These are phyloP conservation scores for Hyles vespertilio DNA, from an alignment of 1,140 invertebrate species.

Conservation along the genomic window DNA sequence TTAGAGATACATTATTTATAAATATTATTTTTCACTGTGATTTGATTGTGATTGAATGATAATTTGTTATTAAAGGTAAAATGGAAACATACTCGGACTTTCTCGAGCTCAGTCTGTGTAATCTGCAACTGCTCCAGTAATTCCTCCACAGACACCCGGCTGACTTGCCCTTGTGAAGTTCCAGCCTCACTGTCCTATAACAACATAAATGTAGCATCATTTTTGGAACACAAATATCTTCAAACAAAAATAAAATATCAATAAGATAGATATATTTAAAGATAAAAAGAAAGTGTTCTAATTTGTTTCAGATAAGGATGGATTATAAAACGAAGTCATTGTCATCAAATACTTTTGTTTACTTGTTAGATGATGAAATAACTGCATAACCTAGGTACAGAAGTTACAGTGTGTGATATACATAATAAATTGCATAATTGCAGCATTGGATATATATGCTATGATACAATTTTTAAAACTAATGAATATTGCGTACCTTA, in stretches of 20 bases:
- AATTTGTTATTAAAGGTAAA: no score
- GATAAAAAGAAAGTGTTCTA: no score
- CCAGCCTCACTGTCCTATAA: constrained; percentile 78
- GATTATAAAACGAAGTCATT: no score
- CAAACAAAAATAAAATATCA: not conserved
- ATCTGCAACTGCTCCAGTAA: constrained; percentile 86
- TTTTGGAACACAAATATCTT: not conserved
- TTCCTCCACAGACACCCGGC: constrained; percentile 84
- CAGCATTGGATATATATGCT: not conserved
- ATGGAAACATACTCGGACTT: constrained; percentile 83
- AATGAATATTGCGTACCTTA: constrained; percentile 54
- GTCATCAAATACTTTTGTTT: no score
- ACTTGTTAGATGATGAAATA: no score
- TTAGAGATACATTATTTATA: not conserved
- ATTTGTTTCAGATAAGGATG: no score
- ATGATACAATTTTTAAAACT: not conserved
- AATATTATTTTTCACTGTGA: constrained; percentile 19
- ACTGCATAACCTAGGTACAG: no score
- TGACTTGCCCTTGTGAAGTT: constrained; percentile 71
- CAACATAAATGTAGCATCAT: not conserved
- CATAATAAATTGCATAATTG: no score
- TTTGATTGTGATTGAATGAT: not conserved
- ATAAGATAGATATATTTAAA: no score
- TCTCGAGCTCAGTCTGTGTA: constrained; percentile 88
- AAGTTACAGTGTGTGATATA: no score